Base-by-base conservation (phyloP, 2,888 invertebrate species). In the Spilosoma lubricipeda region DNA sequence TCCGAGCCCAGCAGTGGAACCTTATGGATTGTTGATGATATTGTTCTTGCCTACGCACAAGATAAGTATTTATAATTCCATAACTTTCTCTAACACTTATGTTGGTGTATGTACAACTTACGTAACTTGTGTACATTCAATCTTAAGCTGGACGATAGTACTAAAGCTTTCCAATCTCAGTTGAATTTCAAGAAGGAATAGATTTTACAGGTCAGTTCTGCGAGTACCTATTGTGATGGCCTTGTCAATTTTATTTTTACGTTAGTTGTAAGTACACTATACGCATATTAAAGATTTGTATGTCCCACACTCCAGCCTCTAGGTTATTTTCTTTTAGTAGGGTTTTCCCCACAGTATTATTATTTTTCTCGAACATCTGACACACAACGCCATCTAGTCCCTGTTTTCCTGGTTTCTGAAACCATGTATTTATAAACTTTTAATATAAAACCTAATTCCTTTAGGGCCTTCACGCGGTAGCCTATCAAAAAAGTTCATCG, bases 101-200 rank as follows among this genome's bases (percentile, higher is more conserved):
- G 73, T 30, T 0, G 18, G 7, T 33, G 73, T 66, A 30, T 70
- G 59, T 70, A 73, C 71, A 74, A 33, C 3, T 33, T 33, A 33
- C 3, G 33, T 33, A 33, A 64, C 33, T 67, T 67, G 67, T 72
- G 72, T 82, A 73, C 75, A 75, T 77, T 78, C 70, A 71, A 77
- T 79, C 30, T 69, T 68, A 68, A 72, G 65, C 67, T 71, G 79
- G 76, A 78, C 73, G 77, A 45, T 67, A 75, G 70, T 45, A 70
- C 72, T 75, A 42, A 45, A 71, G 48, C 71, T 23, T 70, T 77
- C 36, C 73, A 73, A 82, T 78, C 73, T 76, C 52, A 64, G 69
- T 72, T 56, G 72, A 78, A 67, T 75, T 69, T 71, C 39, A 67
- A 77, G 18, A 76, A 63, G 77, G 71, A 78, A 70, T 20, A 64